Base-by-base conservation (phyloP, 37 sponge, comb jelly and placozoan genomes). In the Hexactinellida sp. region DNA sequence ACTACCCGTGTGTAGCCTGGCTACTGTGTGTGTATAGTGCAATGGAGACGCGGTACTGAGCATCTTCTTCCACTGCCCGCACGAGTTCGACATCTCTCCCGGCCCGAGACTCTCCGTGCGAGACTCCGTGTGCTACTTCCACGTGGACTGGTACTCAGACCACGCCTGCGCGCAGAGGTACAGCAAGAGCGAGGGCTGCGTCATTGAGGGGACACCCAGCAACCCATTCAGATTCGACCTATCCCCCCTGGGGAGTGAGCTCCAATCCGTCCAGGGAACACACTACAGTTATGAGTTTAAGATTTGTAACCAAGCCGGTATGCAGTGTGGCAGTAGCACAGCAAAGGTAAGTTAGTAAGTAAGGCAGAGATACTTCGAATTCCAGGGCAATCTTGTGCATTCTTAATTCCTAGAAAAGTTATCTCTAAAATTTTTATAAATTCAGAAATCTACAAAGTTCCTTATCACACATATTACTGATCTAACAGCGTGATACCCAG, bases 71-170 rank as follows among this genome's bases (percentile, higher is more conserved):
- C 76, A 63, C 76, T 63, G 76, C 34, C 76, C 76, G 34, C 13
- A 63, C 76, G 76, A 63, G 76, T 63, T 63, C 34, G 76, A 63
- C 76, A 28, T 63, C 25, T 63, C 76, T n/a, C 76, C 76, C 3
- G 76, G 76, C 28, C 76, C 76, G 19, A 63, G 76, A n/a, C 3
- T 63, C 3, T 5, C 13, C 3, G 76, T 63, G 34, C 25, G 76
- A 63, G 76, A 63, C 76, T 63, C 76, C 34, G 76, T 25, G 5
- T 63, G 76, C 76, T 63, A 63, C 34, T 63, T 63, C 76, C 76
- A 63, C 76, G 34, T 63, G 13, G 76, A 63, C 76, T 63, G 76
- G 76, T 63, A 63, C 76, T 21, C 76, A 7, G 76, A 63, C 25
- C 76, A 63, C 76, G 76, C 76, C 5, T 63, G 76, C 34, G 76